A percentile compares a stretch with the other conserved stretches of the same genome.
Conservation (phyloP, 2,888 invertebrate species). For the Patella ulyssiponensis region DNA sequence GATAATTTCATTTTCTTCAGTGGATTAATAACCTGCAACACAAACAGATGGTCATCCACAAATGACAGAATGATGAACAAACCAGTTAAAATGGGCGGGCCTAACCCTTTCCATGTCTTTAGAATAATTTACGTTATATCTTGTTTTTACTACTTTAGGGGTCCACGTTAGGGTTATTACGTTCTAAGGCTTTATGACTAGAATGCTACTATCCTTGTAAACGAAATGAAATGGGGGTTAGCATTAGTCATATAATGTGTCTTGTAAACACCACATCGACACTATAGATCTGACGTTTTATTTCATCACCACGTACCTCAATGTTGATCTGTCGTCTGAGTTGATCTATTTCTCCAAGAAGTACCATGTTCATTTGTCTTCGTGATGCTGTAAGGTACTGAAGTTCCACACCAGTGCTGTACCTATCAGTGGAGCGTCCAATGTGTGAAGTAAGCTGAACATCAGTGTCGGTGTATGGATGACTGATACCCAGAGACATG, state of each 20-base stretch:
- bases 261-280: too few relatives aligned
- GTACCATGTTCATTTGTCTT: constrained; percentile 46
- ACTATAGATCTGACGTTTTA: too few relatives aligned
- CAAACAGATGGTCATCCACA: not conserved
- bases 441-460: constrained; percentile 48
- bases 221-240: too few relatives aligned
- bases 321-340: constrained; percentile 44
- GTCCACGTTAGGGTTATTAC: too few relatives aligned
- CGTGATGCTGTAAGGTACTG: constrained; percentile 49
- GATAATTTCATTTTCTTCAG: constrained; percentile 24
- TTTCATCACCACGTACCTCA: constrained; percentile 36
- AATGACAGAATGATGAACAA: too few relatives aligned
- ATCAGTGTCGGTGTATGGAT: constrained; percentile 59
- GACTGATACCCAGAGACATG: constrained; percentile 47
- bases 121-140: too few relatives aligned
- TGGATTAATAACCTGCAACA: constrained; percentile 32
- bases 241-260: too few relatives aligned
- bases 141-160: too few relatives aligned
- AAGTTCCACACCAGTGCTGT: constrained; percentile 48
- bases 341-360: constrained; percentile 56
- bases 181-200: too few relatives aligned
- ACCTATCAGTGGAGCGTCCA: constrained; percentile 35
- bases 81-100: too few relatives aligned
- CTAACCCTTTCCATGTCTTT: too few relatives aligned
- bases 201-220: too few relatives aligned